Evolutionary conservation across 2,888 invertebrate genomes (phyloP), one percentile per base, ranked within the genome.

Genomic region (Mimachlamys varia): DNA sequence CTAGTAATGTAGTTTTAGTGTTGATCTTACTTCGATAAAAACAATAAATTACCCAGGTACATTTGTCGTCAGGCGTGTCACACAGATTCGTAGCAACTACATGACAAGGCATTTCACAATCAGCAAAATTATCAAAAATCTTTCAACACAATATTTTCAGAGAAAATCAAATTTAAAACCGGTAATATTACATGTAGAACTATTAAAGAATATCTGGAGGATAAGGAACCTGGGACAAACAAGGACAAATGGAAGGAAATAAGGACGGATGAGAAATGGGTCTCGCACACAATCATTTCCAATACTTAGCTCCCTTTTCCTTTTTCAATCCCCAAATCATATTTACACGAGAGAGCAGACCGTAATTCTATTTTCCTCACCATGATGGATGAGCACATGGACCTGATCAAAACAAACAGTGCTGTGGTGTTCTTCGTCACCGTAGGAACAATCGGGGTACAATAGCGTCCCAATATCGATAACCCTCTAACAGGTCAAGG

Each of bases 271-370:
- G 76, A 76, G 33, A 12, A 76, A 76, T 76, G 13, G 27, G 19
- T 19, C 19, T 13, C 15, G 53, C 15, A 53, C 13, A 76, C 13
- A 33, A 76, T 27, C 76, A 76, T 27, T 76, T 15, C 33, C 0
- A 76, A 62, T 22, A n/a, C 62, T 7, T 44, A 44, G 44, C 3
- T 44, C 44, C 44, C n/a, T 15, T 62, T 4, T 62, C 62, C n/a
- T 76, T 76, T 27, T 76, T 22, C 27, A 76, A 76, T 76, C 76
- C 76, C 76, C 33, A 33, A 76, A 76, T 33, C 76, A 76, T 76
- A 76, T 76, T 76, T 76, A 76, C 76, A 62, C 33, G 76, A 76
- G 33, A 76, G 76, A 1, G 13, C 33, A 76, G 33, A 22, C 33
- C 27, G 22, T 62, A 62, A 62, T 62, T 62, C 22, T 76, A 2